A percentile compares a stretch with the other conserved stretches of the same genome.
Conservation (phyloP, 1,140 invertebrate species). For the Dolichoris vasculosae region DNA sequence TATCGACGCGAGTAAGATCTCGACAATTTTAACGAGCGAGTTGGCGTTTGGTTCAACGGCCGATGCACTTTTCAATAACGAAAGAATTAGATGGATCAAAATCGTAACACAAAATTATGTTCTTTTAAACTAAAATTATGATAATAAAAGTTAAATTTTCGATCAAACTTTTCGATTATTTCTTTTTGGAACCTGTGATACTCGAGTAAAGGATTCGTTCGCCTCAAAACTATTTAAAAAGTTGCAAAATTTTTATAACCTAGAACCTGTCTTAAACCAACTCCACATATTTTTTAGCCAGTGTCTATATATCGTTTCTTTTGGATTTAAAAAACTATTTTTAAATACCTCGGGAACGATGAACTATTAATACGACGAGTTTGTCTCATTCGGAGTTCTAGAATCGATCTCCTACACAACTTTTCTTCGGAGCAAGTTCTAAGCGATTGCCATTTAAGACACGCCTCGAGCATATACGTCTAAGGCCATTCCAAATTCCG, state of each 20-base stretch:
- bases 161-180: not conserved
- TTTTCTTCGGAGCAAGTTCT: constrained; percentile 10
- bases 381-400: not conserved
- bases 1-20: too few relatives aligned
- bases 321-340: not conserved
- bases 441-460: not conserved
- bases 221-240: not conserved
- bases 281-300: too few relatives aligned
- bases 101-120: not conserved
- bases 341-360: not conserved
- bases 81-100: not conserved
- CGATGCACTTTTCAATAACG: not conserved
- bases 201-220: not conserved
- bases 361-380: constrained; percentile 3
- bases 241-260: not conserved
- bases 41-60: not conserved
- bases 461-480: not conserved
- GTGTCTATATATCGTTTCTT: not conserved
- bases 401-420: not conserved
- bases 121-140: not conserved
- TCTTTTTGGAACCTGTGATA: not conserved
- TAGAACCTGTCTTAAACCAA: not conserved
- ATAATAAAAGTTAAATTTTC: not conserved
- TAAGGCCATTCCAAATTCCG: constrained; percentile 7
- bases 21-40: too few relatives aligned